Evolutionary conservation across 2,113 vertebrate species (phyloP), one percentile per base, ranked within the genome.

Genomic region (Ranitomeya variabilis): DNA sequence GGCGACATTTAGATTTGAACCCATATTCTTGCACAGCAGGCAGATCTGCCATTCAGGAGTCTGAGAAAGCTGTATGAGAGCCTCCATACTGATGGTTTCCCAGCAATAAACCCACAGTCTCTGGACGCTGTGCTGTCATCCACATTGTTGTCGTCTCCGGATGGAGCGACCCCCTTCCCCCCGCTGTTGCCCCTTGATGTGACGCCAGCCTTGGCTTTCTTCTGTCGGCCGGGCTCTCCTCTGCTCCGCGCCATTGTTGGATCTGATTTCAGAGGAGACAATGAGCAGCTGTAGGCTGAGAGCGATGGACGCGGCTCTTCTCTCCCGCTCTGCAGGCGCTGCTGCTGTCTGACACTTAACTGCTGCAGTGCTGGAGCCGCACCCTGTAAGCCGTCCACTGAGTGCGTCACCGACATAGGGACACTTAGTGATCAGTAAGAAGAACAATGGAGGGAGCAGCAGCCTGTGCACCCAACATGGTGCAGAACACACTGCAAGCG

Each of bases 201-300:
- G 15, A 79, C 21, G 5, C n/a, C 76, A 76, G 19, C 76, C 67
- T 78, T 67, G 57, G 31, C 37, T 64, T 18, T 57, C 8, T 16
- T 57, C n/a, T 77, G 59, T 26, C 12, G 13, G 23, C 69, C 23
- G 31, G 7, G 14, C 6, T 6, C 37, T 2, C 78, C 52, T 51
- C 60, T 45, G 18, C 6, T 3, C 16, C 71, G 69, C 37, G 9
- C 45, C 60, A 80, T 83, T 51, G 62, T 83, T 52, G 52, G 23
- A 80, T 26, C 15, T 59, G 85, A 21, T 59, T 11, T 14, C 74
- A 7, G 45, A 62, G 80, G 31, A 66, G 54, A 83, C 69, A 76
- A 66, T 83, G 77, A 71, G 79, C 21, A 79, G 59, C 18, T 16
- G 87, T 64, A 52, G 87, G 87, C 80, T 80, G 23, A 45, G 13